Percentiles rank a stretch among this genome's conserved stretches.
phyloP scores from a whole-genome alignment of 2,888 invertebrate genomes.

The Julus scanicus region DNA sequence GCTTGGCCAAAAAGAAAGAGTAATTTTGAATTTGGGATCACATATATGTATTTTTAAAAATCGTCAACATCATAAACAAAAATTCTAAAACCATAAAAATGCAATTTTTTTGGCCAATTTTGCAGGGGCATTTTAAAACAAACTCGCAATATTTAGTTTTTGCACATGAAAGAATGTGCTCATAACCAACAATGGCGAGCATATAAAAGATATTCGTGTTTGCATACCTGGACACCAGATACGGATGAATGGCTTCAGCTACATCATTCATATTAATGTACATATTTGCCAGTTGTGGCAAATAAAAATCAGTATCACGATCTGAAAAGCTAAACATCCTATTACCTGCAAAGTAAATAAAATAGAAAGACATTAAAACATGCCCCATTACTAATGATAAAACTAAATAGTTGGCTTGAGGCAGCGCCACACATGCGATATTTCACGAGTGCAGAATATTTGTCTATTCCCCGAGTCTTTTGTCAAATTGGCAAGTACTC shows the following conservation, averaged over 20 bases:
- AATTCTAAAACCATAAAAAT: too few relatives aligned
- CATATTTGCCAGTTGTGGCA: constrained; percentile 98
- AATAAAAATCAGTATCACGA: constrained; percentile 94
- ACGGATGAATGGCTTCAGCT: constrained; percentile 90
- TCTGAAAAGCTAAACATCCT: constrained; percentile 95
- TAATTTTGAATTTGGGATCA: too few relatives aligned
- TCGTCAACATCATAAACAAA: too few relatives aligned
- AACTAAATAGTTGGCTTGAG: neutral
- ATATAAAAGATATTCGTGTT: neutral
- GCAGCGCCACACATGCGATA: too few relatives aligned
- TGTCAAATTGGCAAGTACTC: too few relatives aligned
- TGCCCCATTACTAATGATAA: neutral
- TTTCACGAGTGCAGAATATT: too few relatives aligned
- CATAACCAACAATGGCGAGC: neutral
- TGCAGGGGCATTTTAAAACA: too few relatives aligned
- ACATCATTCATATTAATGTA: constrained; percentile 98
- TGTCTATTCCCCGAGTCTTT: too few relatives aligned
- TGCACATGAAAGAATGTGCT: too few relatives aligned
- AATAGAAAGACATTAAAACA: neutral
- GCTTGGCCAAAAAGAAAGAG: neutral
- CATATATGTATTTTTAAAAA: too few relatives aligned
- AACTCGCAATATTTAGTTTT: too few relatives aligned
- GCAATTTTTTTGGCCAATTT: too few relatives aligned
- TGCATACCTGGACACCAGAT: constrained; percentile 79
- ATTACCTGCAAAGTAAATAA: constrained; percentile 74